Base-by-base conservation (phyloP, 2,888 invertebrate species). In the Andrena dorsata region DNA sequence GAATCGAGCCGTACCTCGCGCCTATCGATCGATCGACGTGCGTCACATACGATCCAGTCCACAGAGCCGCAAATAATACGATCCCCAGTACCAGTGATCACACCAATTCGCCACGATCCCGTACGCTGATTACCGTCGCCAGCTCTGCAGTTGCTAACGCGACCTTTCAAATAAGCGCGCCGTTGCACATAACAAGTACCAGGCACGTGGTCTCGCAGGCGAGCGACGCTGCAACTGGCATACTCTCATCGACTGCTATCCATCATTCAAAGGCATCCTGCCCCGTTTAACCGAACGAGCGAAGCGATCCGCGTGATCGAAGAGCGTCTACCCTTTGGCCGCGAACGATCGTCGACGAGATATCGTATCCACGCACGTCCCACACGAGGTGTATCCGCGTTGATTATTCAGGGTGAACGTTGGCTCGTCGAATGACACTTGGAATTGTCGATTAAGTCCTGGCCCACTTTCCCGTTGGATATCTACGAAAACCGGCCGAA, bases 161-260 rank as follows among this genome's bases (percentile, higher is more conserved):
- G 20, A 35, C 60, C 8, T 51, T 20, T 23, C n/a, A 7, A 53
- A 16, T 26, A 10, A 23, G 30, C 4, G 16, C 2, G 23, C 8
- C 23, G 49, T 26, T 71, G 63, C 32, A 35, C 41, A 6, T 32
- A 26, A 30, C 6, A 16, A 6, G 13, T 66, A 68, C 72, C 35
- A 49, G 26, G 58, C 81, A 80, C 81, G 81, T 80, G 81, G 74
- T 23, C 30, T 26, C 28, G n/a, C 41, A 16, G 26, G 28, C 2
- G 2, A 35, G n/a, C 68, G 56, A 51, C 30, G 65, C n/a, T 51
- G 63, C 58, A 6, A 69, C 32, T 65, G 63, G 20, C 26, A 32
- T 28, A 8, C 23, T 10, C 20, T n/a, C 35, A 10, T n/a, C 20
- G 56, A 66, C 53, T 30, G 69, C 56, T 74, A 82, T 77, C 77